phyloP scores from a whole-genome alignment of 2,888 invertebrate genomes.

The Harmothoe impar region DNA sequence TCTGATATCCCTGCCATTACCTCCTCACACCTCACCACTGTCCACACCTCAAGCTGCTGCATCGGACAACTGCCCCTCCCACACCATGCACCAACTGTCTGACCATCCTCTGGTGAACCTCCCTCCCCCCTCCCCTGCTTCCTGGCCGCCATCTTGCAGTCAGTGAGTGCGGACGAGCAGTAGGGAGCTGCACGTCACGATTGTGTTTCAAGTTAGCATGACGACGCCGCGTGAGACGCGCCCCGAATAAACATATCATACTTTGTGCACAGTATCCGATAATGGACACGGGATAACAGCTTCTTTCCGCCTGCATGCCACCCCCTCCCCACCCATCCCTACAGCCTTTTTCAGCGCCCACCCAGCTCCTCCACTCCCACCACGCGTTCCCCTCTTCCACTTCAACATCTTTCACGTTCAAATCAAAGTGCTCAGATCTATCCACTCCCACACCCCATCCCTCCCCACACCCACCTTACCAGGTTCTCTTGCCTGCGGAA shows the following conservation, averaged over 20 bases:
- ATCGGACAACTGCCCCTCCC: neutral
- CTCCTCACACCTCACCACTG: neutral
- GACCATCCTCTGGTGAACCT: neutral
- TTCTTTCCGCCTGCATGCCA: constrained; percentile 45
- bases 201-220: constrained; percentile 58
- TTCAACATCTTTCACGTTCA: neutral
- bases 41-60: neutral
- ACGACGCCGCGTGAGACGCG: constrained; percentile 33
- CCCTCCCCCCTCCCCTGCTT: neutral
- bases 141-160: neutral
- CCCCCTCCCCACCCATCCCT: neutral
- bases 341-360: too few relatives aligned
- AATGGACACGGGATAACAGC: constrained; percentile 46
- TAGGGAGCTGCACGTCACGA: neutral
- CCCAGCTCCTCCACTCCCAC: neutral
- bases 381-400: neutral
- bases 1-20: too few relatives aligned
- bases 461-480: neutral
- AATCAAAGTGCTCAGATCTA: neutral
- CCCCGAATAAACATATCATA: constrained; percentile 50
- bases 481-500: neutral
- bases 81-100: neutral
- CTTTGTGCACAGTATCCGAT: constrained; percentile 58
- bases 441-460: neutral
- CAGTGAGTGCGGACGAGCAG: constrained; percentile 30